Evolutionary conservation across 1,140 invertebrate species (phyloP).

Genomic region (Aphis craccivora): DNA sequence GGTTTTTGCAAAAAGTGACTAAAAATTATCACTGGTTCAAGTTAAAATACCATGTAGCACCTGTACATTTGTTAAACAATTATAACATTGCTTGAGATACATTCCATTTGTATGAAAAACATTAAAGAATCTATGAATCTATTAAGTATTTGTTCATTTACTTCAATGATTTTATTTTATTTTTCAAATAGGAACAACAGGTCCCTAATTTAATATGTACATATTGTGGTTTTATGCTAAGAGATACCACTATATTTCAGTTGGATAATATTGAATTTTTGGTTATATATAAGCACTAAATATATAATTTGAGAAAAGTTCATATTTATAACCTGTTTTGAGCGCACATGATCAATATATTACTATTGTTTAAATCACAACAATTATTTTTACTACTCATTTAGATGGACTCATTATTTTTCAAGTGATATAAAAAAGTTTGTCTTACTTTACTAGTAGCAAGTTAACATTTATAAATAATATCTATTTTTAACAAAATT

Average conservation of each 20-base stretch:
- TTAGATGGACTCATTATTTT: neutral
- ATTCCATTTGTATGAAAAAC: neutral
- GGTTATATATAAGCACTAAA: neutral
- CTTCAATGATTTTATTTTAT: neutral
- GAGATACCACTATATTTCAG: neutral
- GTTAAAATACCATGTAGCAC: constrained; percentile 38
- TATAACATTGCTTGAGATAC: neutral
- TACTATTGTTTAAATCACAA: neutral
- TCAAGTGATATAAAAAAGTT: neutral
- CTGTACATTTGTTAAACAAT: constrained; percentile 13
- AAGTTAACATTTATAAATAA: neutral
- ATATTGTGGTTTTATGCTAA: neutral
- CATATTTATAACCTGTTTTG: neutral
- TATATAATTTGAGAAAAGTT: neutral
- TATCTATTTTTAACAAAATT: neutral
- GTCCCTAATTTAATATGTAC: neutral
- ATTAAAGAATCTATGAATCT: neutral
- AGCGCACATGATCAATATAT: too few species aligned
- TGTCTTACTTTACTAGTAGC: too few species aligned
- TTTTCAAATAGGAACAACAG: constrained; percentile 25
- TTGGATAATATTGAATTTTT: neutral
- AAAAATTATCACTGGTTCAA: neutral
- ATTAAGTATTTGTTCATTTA: constrained; percentile 30
- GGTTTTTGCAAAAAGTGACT: constrained; percentile 19
- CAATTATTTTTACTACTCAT: neutral